Base-by-base conservation (phyloP, 2,888 invertebrate genomes). In the Philaethria dido region DNA sequence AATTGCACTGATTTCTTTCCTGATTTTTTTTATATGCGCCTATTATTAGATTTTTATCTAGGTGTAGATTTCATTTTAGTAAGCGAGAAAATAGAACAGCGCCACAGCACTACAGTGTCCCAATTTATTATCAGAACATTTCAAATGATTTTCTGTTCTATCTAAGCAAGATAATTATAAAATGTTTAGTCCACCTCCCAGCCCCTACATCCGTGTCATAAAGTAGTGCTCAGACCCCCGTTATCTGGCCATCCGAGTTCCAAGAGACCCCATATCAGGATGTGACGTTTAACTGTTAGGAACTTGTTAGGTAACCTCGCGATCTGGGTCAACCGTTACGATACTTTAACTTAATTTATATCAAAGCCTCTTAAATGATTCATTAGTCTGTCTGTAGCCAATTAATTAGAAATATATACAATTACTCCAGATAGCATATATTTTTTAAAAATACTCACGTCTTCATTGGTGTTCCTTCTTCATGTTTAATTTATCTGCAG, bases 261-360 rank as follows among this genome's bases (percentile, higher is more conserved):
- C 81, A 78, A 86, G 88, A 87, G 84, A 66, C 72, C 68, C 87
- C 87, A 84, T 88, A 89, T 87, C 89, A 85, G 88, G 88, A 81
- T 78, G 78, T 73, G 66, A 74, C 73, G 73, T 75, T 80, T 85
- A 86, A 88, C 88, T 85, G 88, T 86, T 79, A 77, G 78, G 78
- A 75, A 78, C 82, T 81, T 77, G 84, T 82, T 83, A 81, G 78
- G 79, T 80, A 80, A 80, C 78, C 72, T 70, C 75, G 69, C 74
- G 72, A 87, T 82, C 79, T 89, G 75, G 89, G 89, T 86, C 88
- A 88, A 83, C 88, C 89, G 89, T 87, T 89, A 87, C 70, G 81
- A 85, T 83, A 82, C 73, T 75, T 74, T 68, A 70, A 74, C 78
- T 76, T 74, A 75, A 75, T 75, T 78, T 79, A 79, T 81, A 78